Base-by-base conservation (phyloP, 2,797 vertebrate genomes). In the Astyanax mexicanus region DNA sequence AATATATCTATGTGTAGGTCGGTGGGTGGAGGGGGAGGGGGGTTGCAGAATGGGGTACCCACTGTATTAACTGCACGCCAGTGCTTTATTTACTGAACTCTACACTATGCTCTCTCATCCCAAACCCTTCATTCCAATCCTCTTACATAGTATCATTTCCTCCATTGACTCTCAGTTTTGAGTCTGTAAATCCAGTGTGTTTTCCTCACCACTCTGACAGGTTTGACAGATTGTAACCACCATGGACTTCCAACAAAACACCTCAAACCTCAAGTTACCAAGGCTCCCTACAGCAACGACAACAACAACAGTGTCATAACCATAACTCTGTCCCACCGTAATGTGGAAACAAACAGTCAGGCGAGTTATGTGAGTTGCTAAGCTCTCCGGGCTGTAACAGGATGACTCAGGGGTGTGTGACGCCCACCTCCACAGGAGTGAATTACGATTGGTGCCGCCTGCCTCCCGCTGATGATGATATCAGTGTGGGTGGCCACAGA, bases 331-430 rank as follows among this genome's bases (percentile, higher is more conserved):
- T 54, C 25, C 27, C 51, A 32, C 42, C 15, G 58, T 55, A 72
- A 74, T 47, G 72, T 71, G 66, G 25, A 58, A 75, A 64, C 10
- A 69, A 54, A 47, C 10, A 8, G 32, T n/a, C 55, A 45, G 69
- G 54, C 15, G 1, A 74, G 68, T 68, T 75, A 35, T 68, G 62
- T 0, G 52, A 52, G 73, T 70, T 80, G 80, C 70, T 72, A 74
- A 72, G 67, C 49, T 69, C 44, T 29, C 49, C 9, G 2, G 52
- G 52, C 52, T 35, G 64, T 60, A 66, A 72, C 66, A 72, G 55
- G 8, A 40, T 76, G 76, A 78, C 45, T 82, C 72, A 80, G 35
- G 35, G 35, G 60, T 44, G 35, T 11, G 42, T 19, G 37, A 75
- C 32, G 17, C 38, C 67, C n/a, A 72, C 77, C 52, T 25, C 72